phyloP scores from a whole-genome alignment of 2,113 vertebrate species.

The Lutjanus erythropterus region DNA sequence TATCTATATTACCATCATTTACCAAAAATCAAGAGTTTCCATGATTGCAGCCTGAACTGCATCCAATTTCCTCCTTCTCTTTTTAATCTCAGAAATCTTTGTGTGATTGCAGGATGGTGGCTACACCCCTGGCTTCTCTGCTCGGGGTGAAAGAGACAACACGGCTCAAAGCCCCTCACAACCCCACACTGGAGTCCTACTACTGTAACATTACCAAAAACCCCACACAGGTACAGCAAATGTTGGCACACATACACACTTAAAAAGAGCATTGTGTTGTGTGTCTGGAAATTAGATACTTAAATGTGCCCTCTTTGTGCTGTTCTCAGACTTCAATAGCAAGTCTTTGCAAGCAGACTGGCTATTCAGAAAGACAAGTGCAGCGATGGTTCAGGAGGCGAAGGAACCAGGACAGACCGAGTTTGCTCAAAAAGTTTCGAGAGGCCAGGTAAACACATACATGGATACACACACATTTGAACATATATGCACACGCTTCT shows the following conservation, averaged over 20 bases:
- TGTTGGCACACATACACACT: neutral
- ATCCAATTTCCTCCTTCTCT: neutral
- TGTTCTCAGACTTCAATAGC: conserved; percentile 73
- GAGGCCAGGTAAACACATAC: conserved; percentile 90
- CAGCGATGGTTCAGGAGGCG: conserved; percentile 95
- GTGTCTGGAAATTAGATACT: neutral
- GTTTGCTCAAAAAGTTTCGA: conserved; percentile 94
- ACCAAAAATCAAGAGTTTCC: neutral
- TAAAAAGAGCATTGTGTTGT: neutral
- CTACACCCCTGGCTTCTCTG: conserved; percentile 87
- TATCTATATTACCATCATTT: neutral
- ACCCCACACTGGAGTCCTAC: conserved; percentile 88
- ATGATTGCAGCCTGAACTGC: neutral
- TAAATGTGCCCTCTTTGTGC: conserved; percentile 4
- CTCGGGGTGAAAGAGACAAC: conserved; percentile 92
- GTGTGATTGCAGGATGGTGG: conserved; percentile 82
- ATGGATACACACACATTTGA: neutral
- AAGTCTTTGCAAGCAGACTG: conserved; percentile 80
- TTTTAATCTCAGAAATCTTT: conserved; percentile 9
- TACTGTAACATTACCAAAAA: conserved; percentile 88
- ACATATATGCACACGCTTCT: neutral
- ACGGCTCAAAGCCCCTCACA: conserved; percentile 87
- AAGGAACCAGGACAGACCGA: conserved; percentile 95
- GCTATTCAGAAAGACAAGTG: conserved; percentile 87
- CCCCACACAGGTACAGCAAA: conserved; percentile 75